Base-by-base conservation (phyloP, 2,888 invertebrate genomes). In the Stegophylla sp. region DNA sequence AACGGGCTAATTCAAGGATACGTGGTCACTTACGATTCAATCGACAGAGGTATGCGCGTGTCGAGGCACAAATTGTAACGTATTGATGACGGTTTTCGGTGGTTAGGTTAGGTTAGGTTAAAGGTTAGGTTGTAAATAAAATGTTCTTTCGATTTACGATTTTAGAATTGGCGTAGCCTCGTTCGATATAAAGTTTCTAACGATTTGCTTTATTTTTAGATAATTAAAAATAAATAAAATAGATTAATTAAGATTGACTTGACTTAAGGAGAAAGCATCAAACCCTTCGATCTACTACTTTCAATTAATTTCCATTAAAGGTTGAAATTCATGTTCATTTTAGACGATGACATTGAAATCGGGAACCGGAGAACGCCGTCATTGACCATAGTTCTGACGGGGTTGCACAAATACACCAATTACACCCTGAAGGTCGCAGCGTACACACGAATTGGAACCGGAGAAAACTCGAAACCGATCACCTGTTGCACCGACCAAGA, bases 351-450 rank as follows among this genome's bases (percentile, higher is more conserved):
- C 10, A 79, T 79, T 15, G 79, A 79, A 41, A 79, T 79, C 28
- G 85, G 85, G 48, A 83, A 83, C 10, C 88, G 91, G 41, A 91
- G 92, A 86, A 92, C 92, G 0, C 91, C 91, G 28, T 91, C 91
- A 0, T 86, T 92, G 82, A 92, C 91, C 53, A 90, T 91, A 1
- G 91, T 92, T 74, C 88, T 94, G 43, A 91, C 91, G 0, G 91
- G 91, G 4, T 88, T 94, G 82, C 89, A 91, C 85, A 92, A 92
- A 85, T 94, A 89, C 86, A 92, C 93, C 48, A 94, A 94, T 87
- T 94, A 94, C 86, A 93, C 93, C 85, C 89, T 94, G 82, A 92
- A 93, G 87, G 92, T 94, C 13, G 86, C 93, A 85, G 93, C 94
- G 0, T 93, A 90, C 86, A 94, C 94, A 0, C 89, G 92, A 85